A percentile compares a stretch with the other conserved stretches of the same genome.
phyloP scores from a whole-genome alignment of 2,797 vertebrate species.

The Microcaecilia unicolor region DNA sequence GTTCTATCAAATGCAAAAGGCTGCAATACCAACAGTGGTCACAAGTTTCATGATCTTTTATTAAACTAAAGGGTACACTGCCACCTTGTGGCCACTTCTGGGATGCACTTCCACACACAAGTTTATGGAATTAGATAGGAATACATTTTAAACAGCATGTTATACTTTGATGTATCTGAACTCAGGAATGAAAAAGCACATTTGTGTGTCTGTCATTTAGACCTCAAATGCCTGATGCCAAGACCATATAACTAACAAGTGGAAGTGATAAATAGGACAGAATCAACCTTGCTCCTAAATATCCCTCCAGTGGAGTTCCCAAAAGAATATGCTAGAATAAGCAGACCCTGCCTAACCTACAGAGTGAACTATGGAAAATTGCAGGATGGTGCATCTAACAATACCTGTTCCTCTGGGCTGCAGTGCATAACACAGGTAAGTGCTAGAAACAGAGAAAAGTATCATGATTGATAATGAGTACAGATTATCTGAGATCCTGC shows the following conservation, averaged over 20 bases:
- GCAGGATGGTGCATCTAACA: background rate
- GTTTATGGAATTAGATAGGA: no score
- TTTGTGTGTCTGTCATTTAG: constrained; percentile 18
- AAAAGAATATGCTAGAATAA: background rate
- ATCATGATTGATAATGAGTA: no score
- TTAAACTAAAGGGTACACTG: no score
- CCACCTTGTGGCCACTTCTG: no score
- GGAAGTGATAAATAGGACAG: constrained; percentile 1
- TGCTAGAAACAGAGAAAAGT: no score
- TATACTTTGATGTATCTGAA: no score
- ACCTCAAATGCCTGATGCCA: background rate
- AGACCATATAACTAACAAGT: background rate
- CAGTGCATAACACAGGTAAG: background rate
- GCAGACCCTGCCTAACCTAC: background rate
- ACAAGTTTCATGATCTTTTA: no score
- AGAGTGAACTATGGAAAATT: background rate
- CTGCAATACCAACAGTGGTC: no score
- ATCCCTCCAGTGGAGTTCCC: background rate
- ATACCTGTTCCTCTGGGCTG: background rate
- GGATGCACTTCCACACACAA: no score
- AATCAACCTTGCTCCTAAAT: background rate
- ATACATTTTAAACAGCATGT: no score
- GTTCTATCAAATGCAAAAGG: no score
- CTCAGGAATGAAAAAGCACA: constrained; percentile 12
- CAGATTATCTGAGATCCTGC: no score